Evolutionary conservation across 2,113 vertebrate genomes (phyloP), one percentile per base, ranked within the genome.

Genomic region (Pedionomus torquatus): DNA sequence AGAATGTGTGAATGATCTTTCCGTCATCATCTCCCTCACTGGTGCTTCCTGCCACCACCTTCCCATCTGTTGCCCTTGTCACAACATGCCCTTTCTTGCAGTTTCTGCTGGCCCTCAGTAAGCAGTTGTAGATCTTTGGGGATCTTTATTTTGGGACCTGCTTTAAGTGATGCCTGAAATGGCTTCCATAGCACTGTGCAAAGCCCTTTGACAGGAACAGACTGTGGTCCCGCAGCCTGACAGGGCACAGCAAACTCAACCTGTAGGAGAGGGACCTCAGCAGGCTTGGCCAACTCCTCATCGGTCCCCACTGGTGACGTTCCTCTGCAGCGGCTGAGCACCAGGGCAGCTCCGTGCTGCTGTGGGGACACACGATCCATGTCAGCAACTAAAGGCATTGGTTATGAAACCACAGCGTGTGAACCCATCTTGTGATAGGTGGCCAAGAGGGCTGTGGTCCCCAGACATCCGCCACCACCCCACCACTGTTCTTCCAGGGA

Each of bases 361-460:
- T 51, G n/a, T 4, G 58, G 77, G 61, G 37, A 63, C 37, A 13
- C 30, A 18, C 1, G 1, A 37, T 9, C 33, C 1, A 5, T 5
- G 37, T 52, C 54, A 11, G 35, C 6, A 24, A 28, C 21, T 0
- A 0, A 35, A 18, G 25, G 0, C 1, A 65, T 35, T 1, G 0
- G 33, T 57, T 17, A 69, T 43, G 80, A 57, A 78, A 39, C 55
- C 8, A 5, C 2, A 28, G 63, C 2, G 3, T 58, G 55, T 64
- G 93, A 89, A 66, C 44, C 19, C 35, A 87, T 19, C 43, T 52
- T 15, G 52, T 6, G 48, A 82, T 1, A 18, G 39, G 81, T 72
- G 46, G 55, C 25, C 44, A 16, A 33, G 68, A 17, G 18, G 75
- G 58, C 66, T 44, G 52, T 8, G 1, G 35, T 23, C 82, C 57